Evolutionary conservation across 2,113 vertebrate species (phyloP), one percentile per base, ranked within the genome.

Genomic region (Fregata magnificens): DNA sequence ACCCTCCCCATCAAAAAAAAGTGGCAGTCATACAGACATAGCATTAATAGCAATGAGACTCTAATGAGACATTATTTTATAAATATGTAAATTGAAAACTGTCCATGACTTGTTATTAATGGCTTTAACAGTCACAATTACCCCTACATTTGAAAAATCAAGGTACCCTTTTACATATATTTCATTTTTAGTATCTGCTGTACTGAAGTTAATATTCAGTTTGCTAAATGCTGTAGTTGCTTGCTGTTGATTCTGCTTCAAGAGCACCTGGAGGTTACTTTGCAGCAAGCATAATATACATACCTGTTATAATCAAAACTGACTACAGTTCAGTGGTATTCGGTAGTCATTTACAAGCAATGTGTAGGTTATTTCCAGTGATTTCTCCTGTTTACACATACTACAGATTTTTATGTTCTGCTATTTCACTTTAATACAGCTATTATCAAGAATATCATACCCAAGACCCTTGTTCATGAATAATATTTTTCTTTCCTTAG

Each of bases 171-270:
- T 86, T 38, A 40, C 65, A 65, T 55, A 44, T 62, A 52, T 81
- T 95, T 66, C 36, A 67, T 16, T 76, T 59, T 94, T 83, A 90
- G 6, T 45, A 62, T 58, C 76, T 93, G 16, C 24, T 92, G 15
- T 45, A 88, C 34, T 76, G 62, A 62, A 80, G 71, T 84, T 88
- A 97, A 94, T 69, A 65, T 42, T 92, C 31, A 53, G 11, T 94
- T 94, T 93, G 22, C 63, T 82, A 91, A 96, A 95, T 72, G 16
- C 53, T 90, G 49, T 28, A 83, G 79, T 85, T 96, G 19, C 31
- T 91, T 96, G 56, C 36, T 92, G 55, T 87, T 76, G 16, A 69
- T 96, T 96, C 45, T 85, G 56, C 25, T 95, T 92, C 59, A 88
- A 80, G 87, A 88, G 59, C 61, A 63, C 29, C 42, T 79, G 55